Evolutionary conservation across 2,888 invertebrate species (phyloP).

Genomic region (Rhynchonema sp.): DNA sequence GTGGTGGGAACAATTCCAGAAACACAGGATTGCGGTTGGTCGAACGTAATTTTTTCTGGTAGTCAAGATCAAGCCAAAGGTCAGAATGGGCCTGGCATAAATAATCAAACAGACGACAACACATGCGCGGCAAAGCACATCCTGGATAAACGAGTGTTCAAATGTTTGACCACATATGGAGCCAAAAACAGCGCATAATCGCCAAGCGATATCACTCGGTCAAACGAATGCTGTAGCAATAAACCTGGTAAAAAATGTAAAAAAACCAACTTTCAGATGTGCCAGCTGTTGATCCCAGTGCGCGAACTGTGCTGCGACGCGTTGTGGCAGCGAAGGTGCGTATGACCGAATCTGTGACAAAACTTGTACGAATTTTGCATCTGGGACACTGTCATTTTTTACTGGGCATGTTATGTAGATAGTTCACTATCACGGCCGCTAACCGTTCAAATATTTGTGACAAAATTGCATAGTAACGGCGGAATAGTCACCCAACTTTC

Average conservation of each 20-base stretch:
- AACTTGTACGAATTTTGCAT: not conserved
- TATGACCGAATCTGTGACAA: not conserved
- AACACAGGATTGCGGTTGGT: not conserved
- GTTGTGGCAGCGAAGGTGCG: not conserved
- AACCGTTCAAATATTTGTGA: too few species aligned
- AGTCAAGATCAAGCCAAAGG: not conserved
- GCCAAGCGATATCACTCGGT: too few species aligned
- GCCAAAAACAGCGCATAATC: not conserved
- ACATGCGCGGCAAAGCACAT: too few species aligned
- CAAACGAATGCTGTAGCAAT: too few species aligned
- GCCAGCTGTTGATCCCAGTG: not conserved
- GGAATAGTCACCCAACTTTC: not conserved
- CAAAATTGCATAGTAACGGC: too few species aligned
- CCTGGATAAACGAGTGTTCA: not conserved
- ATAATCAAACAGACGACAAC: too few species aligned
- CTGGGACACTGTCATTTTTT: not conserved
- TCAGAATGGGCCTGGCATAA: too few species aligned
- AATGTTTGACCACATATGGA: too few species aligned
- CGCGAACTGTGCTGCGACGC: not conserved
- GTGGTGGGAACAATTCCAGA: not conserved
- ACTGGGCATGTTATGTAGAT: too few species aligned
- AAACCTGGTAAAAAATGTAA: not conserved
- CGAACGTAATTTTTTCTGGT: not conserved
- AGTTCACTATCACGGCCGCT: too few species aligned
- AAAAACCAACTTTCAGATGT: not conserved